These are phyloP conservation scores for Mantis religiosa DNA, from an alignment of 2,888 invertebrate genomes.

Conservation along the genomic window DNA sequence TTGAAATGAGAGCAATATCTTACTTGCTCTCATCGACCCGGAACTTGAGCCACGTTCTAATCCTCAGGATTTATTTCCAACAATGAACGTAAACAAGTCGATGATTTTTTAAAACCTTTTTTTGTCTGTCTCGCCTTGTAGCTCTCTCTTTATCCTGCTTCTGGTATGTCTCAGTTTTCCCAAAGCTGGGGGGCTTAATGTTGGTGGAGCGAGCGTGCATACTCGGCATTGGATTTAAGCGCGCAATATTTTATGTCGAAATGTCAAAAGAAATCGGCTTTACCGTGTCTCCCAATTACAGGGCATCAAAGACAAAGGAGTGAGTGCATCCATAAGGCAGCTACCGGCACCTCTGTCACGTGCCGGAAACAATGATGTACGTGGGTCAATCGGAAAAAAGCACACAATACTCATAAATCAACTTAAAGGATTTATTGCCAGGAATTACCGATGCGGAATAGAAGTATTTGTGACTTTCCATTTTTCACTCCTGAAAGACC, in stretches of 20 bases:
- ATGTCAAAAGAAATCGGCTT: background rate
- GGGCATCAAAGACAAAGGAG: background rate
- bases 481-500: no score
- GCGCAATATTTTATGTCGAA: background rate
- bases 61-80: background rate
- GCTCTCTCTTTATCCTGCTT: background rate
- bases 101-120: background rate
- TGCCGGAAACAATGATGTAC: background rate
- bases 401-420: background rate
- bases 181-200: background rate
- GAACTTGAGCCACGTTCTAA: background rate
- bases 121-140: background rate
- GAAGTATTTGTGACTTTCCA: no score
- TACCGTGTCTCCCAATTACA: background rate
- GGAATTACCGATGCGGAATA: background rate
- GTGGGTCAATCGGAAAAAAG: background rate
- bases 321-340: background rate
- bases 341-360: background rate
- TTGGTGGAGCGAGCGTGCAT: background rate
- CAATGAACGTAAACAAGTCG: background rate
- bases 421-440: background rate
- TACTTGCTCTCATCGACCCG: background rate
- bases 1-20: background rate
- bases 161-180: background rate
- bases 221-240: background rate